Evolutionary conservation across 2,888 invertebrate species (phyloP), one percentile per base, ranked within the genome.

Genomic region (Drosophila tanythrix): DNA sequence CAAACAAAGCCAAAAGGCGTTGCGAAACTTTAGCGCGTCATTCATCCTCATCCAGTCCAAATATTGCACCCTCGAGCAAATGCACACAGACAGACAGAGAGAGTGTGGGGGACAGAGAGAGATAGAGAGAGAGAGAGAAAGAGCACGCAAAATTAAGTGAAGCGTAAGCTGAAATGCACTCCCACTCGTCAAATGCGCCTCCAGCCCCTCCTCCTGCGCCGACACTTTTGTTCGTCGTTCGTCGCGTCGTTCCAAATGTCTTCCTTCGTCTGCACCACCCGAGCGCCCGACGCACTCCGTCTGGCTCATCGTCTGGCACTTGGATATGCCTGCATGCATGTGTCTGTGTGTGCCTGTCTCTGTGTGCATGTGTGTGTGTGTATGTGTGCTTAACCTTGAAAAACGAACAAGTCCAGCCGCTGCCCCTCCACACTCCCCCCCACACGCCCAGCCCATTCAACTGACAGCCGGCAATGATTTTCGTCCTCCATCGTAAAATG

Each of bases 391-490:
- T 91, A 91, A 91, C 91, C 91, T 91, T 91, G 91, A 91, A 91
- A 91, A 92, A 91, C 90, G 91, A 92, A 91, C 87, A 90, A 91
- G 90, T 92, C 91, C 91, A 90, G 91, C 78, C 86, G 85, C 46
- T 46, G 46, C 25, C 25, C 46, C 46, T n/a, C 56, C 38, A n/a
- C 8, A 79, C 74, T 75, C 79, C 68, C 58, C 43, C 48, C 52
- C 48, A 55, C 43, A n/a, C 25, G 51, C 21, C 3, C 53, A 13
- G 27, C 71, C 64, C 57, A 65, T 75, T 75, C 77, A 78, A 76
- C 73, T 77, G 74, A 63, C 63, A 71, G 83, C 81, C 87, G 89
- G 87, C 83, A 89, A 89, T 87, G 89, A 84, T 87, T 87, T 85
- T 83, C 88, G 81, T 88, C 76, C 85, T 81, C 76, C 74, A 58